Conservation (phyloP, 2,113 vertebrate genomes). For the Xerus inauris region DNA sequence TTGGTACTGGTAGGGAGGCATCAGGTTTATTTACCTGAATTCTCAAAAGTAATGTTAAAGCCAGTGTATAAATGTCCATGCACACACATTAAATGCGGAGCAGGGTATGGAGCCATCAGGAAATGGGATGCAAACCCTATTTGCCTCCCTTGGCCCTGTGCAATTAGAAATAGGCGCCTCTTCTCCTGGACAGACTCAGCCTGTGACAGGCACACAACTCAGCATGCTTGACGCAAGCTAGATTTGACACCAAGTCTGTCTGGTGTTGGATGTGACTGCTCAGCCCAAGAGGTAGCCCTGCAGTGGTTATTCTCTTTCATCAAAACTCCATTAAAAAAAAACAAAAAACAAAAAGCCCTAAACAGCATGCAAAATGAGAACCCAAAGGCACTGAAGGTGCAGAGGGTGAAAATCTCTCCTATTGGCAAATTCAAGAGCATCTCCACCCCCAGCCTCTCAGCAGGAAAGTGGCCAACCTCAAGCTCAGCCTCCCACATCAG, state of each 20-base stretch:
- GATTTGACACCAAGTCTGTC: not conserved
- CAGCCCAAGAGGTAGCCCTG: rapidly evolving
- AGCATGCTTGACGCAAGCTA: not conserved
- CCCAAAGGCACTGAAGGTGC: not conserved
- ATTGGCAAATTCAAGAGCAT: not conserved
- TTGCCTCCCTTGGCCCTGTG: too few relatives aligned
- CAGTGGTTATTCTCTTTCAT: not conserved
- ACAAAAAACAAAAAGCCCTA: not conserved
- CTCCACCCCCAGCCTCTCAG: not conserved
- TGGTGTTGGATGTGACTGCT: not conserved
- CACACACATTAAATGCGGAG: not conserved
- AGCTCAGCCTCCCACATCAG: not conserved
- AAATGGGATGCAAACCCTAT: too few relatives aligned
- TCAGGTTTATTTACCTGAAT: not conserved
- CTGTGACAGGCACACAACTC: not conserved
- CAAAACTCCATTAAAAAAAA: not conserved
- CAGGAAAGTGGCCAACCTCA: not conserved
- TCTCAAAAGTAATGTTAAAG: not conserved
- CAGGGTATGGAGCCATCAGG: too few relatives aligned
- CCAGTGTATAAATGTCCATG: not conserved
- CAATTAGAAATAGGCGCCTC: not conserved
- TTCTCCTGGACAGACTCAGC: not conserved
- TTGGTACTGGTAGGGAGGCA: not conserved
- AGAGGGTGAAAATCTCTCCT: not conserved
- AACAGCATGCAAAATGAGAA: not conserved